Evolutionary conservation across 2,797 vertebrate genomes (phyloP).

Genomic region (Pangasius larnaudii): DNA sequence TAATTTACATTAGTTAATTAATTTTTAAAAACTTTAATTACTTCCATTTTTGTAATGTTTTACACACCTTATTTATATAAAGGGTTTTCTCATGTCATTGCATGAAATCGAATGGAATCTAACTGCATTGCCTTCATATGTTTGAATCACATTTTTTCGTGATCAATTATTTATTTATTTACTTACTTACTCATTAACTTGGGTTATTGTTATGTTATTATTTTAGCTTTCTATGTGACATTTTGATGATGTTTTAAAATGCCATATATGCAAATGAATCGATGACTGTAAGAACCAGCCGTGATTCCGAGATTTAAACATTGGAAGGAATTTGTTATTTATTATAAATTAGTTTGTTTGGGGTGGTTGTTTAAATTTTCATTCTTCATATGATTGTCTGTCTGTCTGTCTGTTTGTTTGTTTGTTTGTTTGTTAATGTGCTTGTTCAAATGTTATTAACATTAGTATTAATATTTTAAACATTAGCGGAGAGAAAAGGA

Average conservation of each 20-base stretch:
- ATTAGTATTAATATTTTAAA: neutral
- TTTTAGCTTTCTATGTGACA: neutral
- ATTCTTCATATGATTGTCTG: neutral
- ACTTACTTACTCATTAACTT: neutral
- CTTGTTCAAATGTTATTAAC: neutral
- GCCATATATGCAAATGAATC: neutral
- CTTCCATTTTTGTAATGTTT: neutral
- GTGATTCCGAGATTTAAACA: neutral
- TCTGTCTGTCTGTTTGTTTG: neutral
- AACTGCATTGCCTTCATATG: neutral
- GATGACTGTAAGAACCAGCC: neutral
- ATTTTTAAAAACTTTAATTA: too few species aligned
- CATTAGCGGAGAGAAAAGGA: neutral
- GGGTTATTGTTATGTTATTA: neutral
- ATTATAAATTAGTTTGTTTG: neutral
- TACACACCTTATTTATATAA: neutral
- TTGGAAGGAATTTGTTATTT: neutral
- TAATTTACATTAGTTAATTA: neutral
- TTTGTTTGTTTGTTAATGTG: neutral
- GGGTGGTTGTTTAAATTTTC: neutral
- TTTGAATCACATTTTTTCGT: neutral
- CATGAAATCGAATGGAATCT: neutral
- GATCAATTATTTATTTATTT: neutral
- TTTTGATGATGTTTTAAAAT: neutral
- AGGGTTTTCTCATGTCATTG: neutral